These are phyloP conservation scores for Pan paniscus DNA, from an alignment of 2,113 vertebrate genomes.

Conservation along the genomic window DNA sequence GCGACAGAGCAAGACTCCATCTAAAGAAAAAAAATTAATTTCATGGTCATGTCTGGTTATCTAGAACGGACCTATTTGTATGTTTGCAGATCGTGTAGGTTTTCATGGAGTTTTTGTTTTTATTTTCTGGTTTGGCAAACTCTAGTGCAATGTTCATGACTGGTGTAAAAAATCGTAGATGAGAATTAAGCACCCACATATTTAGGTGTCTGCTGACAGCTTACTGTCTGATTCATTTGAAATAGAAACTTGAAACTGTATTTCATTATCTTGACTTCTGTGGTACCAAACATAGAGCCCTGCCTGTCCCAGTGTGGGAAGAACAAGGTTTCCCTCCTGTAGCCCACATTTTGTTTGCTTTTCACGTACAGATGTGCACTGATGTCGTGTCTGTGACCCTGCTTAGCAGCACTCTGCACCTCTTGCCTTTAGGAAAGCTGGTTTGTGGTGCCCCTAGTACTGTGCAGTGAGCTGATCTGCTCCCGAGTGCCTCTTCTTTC, in stretches of 20 bases:
- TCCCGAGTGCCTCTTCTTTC: not conserved
- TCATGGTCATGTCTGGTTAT: not conserved
- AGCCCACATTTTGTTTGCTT: not conserved
- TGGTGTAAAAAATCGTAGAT: not conserved
- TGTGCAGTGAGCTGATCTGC: fast-evolving
- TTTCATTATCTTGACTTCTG: not conserved
- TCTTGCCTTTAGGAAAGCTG: not conserved
- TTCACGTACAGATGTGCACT: fast-evolving
- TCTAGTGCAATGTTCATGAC: not conserved
- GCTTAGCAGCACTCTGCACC: not conserved
- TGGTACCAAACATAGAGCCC: not conserved
- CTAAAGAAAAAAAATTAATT: not conserved
- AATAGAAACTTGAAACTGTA: not conserved
- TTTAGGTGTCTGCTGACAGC: not conserved
- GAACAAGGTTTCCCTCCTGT: not conserved
- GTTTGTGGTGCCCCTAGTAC: not conserved
- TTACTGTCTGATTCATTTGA: not conserved
- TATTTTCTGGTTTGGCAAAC: not conserved
- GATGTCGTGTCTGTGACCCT: not conserved
- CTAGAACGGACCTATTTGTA: not conserved
- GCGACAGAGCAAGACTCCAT: too few relatives aligned
- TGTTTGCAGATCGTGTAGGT: not conserved
- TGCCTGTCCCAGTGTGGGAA: not conserved
- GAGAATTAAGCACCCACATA: not conserved
- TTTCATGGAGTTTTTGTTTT: not conserved